Evolutionary conservation across 2,113 vertebrate species (phyloP), one percentile per base, ranked within the genome.

Genomic region (Ceyx margarethae): DNA sequence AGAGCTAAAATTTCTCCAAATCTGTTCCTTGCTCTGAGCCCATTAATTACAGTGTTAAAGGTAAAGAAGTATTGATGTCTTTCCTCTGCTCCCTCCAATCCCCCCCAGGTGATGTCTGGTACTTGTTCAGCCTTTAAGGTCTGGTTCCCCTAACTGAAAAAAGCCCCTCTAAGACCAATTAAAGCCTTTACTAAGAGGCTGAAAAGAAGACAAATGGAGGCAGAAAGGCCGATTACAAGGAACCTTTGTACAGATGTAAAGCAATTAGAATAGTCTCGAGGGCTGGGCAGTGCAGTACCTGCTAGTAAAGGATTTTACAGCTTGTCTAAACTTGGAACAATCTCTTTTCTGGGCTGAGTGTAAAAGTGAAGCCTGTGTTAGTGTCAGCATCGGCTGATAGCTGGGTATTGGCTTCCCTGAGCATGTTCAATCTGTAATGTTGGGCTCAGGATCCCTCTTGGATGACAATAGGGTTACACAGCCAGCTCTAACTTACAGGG

Each of bases 161-260:
- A 98, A 98, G 98, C 98, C 98, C 98, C 98, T 98, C 98, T 98
- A 99, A 99, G 98, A 99, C 99, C 99, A 99, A 99, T 99, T 99
- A 99, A 98, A 98, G 98, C 98, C 98, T 99, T 99, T 98, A 99
- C 98, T 98, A 97, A 97, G 97, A 98, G 98, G 98, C 98, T 98
- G 98, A 98, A 98, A 98, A 98, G 98, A 99, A 99, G 99, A 99
- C 98, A 99, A 99, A 99, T 98, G 98, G 98, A 99, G 98, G 98
- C 97, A 98, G 98, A 99, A 98, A 98, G 98, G 98, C 98, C 98
- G 98, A 99, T 98, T 99, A 99, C 98, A 99, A 98, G 98, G 98
- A 99, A 99, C 98, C 98, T 99, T 99, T 99, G 99, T 99, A 99
- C 98, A 98, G 98, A 98, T 99, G 98, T 99, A 99, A 99, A 99